Percentiles rank a stretch among this genome's conserved stretches.
Evolutionary conservation across 1,140 invertebrate genomes (phyloP).

Genomic region (Pantala flavescens): DNA sequence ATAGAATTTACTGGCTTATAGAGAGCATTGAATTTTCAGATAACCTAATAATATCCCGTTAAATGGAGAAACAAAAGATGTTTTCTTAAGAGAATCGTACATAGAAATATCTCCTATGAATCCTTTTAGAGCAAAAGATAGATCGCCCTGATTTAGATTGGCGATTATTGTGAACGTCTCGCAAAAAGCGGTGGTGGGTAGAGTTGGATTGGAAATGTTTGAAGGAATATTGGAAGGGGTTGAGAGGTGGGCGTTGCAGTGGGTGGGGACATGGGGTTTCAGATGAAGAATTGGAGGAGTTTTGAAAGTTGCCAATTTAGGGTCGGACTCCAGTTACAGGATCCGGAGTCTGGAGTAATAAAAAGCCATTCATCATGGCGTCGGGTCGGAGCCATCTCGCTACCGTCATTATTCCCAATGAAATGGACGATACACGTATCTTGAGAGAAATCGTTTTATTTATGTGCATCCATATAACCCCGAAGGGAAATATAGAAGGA

Average conservation of each 20-base stretch:
- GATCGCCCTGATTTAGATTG: too few relatives aligned
- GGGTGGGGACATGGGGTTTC: not conserved
- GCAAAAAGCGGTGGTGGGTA: too few relatives aligned
- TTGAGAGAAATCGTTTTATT: not conserved
- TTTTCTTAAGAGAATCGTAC: too few relatives aligned
- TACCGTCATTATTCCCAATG: not conserved
- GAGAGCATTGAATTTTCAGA: too few relatives aligned
- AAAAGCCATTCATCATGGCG: not conserved
- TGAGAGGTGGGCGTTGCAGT: not conserved
- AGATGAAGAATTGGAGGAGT: not conserved
- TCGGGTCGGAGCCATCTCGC: not conserved
- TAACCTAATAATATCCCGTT: too few relatives aligned
- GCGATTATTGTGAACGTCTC: too few relatives aligned
- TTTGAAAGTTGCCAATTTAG: constrained; percentile 10
- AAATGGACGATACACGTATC: not conserved
- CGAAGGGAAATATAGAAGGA: too few relatives aligned
- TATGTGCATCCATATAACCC: not conserved
- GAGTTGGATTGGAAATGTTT: too few relatives aligned
- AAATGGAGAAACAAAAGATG: too few relatives aligned
- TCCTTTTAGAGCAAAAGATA: too few relatives aligned
- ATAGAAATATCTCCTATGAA: too few relatives aligned
- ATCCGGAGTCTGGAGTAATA: not conserved
- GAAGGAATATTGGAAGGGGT: not conserved
- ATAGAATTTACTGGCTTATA: too few relatives aligned
- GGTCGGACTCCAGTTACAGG: not conserved